A percentile compares a stretch with the other conserved stretches of the same genome.
These are phyloP conservation scores for Physocephala rufipes DNA, from an alignment of 2,888 invertebrate genomes.

Conservation along the genomic window DNA sequence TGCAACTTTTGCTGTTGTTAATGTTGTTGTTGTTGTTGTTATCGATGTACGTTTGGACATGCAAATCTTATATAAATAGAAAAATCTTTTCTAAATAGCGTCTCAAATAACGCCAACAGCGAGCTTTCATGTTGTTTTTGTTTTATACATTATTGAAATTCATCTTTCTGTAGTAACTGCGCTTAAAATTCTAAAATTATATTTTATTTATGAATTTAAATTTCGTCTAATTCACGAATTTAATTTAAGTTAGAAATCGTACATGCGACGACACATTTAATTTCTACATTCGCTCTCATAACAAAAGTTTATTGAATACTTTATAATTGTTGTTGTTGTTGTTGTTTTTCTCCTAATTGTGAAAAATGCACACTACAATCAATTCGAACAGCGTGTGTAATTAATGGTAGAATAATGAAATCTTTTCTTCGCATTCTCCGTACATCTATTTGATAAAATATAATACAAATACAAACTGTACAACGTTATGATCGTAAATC, in stretches of 20 bases:
- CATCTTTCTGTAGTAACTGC: not conserved
- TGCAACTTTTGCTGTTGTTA: constrained; percentile 30
- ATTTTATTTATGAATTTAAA: not conserved
- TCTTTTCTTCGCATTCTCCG: too few species aligned
- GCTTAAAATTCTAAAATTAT: constrained; percentile 20
- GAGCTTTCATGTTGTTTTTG: not conserved
- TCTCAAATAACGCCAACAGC: too few species aligned
- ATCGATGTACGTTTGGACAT: not conserved
- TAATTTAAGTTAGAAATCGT: not conserved
- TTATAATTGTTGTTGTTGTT: too few species aligned
- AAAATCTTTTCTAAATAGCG: not conserved
- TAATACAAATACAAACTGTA: too few species aligned
- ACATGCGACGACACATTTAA: not conserved
- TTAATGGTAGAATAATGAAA: too few species aligned
- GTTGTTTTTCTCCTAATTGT: too few species aligned
- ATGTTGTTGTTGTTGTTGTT: constrained; percentile 30
- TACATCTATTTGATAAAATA: too few species aligned
- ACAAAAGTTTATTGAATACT: constrained; percentile 1
- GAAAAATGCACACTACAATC: too few species aligned
- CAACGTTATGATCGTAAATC: too few species aligned
- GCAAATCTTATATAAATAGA: constrained; percentile 18
- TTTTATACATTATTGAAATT: not conserved
- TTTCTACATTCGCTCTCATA: not conserved
- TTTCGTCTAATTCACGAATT: not conserved
- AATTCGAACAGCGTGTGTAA: too few species aligned